Percentiles rank a stretch among this genome's conserved stretches.
Conservation (phyloP, 2,113 vertebrate species). For the Pithys albifrons region DNA sequence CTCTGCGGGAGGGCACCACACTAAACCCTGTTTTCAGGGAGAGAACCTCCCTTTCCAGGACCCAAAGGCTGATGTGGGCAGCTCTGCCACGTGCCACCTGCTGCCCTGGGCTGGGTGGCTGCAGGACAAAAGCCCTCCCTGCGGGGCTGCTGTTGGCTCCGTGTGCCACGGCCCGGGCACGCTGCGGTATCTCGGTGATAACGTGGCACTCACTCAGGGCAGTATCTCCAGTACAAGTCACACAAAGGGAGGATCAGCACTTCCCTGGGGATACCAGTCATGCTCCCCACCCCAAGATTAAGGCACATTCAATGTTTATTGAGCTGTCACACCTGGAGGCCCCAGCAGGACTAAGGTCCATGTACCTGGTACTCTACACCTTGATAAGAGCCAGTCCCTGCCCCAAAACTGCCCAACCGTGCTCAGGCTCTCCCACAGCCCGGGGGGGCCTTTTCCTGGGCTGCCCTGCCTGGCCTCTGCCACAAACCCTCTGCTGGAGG, state of each 20-base stretch:
- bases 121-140: neutral
- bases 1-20: rapidly evolving
- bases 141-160: neutral
- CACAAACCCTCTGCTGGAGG: neutral
- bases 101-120: neutral
- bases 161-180: neutral
- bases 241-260: neutral
- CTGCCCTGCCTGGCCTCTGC: neutral
- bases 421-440: neutral
- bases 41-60: neutral
- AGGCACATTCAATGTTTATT: slow-evolving; percentile 47
- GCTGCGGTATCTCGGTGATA: neutral
- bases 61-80: neutral
- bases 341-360: neutral
- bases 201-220: neutral
- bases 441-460: neutral
- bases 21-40: neutral
- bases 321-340: slow-evolving; percentile 21
- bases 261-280: neutral
- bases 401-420: neutral
- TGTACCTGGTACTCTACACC: neutral
- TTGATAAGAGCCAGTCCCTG: neutral
- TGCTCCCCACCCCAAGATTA: neutral
- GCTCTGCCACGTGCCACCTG: neutral
- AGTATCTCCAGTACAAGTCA: neutral